These are phyloP conservation scores for Oophaga sylvatica DNA, from an alignment of 2,797 vertebrate species.

Conservation along the genomic window DNA sequence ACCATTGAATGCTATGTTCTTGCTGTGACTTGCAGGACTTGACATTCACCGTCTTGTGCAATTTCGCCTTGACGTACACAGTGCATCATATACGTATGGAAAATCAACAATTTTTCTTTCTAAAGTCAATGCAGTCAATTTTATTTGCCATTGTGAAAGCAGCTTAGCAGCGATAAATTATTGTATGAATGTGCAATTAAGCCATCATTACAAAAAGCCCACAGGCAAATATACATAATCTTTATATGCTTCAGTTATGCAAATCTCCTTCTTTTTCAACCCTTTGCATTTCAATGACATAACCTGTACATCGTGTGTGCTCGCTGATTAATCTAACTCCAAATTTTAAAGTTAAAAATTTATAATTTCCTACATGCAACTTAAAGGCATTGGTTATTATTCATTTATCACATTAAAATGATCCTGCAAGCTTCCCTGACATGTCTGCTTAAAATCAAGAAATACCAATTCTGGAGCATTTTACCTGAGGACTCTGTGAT, in stretches of 20 bases:
- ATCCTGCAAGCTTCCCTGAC: too few relatives aligned
- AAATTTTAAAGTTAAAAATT: not conserved
- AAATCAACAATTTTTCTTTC: not conserved
- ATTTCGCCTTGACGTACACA: not conserved
- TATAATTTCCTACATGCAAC: not conserved
- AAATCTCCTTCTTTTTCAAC: not conserved
- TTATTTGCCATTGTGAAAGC: not conserved
- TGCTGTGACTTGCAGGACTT: not conserved
- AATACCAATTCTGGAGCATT: too few relatives aligned
- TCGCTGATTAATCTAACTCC: not conserved
- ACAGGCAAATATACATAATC: not conserved
- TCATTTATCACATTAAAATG: too few relatives aligned
- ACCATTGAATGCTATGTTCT: not conserved
- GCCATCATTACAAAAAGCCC: not conserved
- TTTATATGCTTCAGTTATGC: slow-evolving; percentile 19
- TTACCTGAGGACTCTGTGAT: too few relatives aligned
- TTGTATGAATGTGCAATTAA: slow-evolving; percentile 21
- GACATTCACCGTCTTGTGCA: not conserved
- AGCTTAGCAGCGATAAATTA: slow-evolving; percentile 4
- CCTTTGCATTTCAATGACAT: not conserved
- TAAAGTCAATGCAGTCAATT: not conserved
- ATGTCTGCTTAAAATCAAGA: too few relatives aligned
- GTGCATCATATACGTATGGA: not conserved
- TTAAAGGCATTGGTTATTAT: not conserved
- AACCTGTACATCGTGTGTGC: not conserved